phyloP scores from a whole-genome alignment of 2,113 vertebrate genomes.

The Meriones unguiculatus region DNA sequence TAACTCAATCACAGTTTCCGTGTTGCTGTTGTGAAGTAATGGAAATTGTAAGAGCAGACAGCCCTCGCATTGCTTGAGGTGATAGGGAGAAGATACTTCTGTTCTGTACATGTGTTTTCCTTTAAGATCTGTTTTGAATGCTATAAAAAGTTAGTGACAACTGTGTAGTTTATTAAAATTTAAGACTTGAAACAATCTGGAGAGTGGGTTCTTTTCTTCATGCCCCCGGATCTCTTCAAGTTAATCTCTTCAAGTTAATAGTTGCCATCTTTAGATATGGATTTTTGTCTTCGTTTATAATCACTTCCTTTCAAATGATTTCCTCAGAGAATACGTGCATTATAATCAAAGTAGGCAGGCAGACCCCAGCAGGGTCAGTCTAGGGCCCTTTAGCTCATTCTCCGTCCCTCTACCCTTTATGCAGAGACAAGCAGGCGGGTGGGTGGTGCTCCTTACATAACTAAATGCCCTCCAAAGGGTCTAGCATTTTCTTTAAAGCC shows the following conservation, averaged over 20 bases:
- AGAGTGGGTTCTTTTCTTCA: neutral
- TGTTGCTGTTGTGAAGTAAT: conserved; percentile 37
- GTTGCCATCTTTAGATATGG: neutral
- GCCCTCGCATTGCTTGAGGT: conserved; percentile 28
- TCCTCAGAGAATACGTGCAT: neutral
- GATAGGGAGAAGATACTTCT: conserved; percentile 32
- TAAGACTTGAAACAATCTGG: conserved; percentile 24
- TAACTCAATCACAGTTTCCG: conserved; percentile 51
- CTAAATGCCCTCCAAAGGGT: neutral
- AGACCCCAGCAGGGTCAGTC: neutral
- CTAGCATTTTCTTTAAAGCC: conserved; percentile 11
- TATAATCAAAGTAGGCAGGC: neutral
- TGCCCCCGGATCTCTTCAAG: conserved; percentile 12
- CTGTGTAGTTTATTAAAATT: conserved; percentile 50
- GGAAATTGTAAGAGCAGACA: conserved; percentile 13
- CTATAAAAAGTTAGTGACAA: conserved; percentile 25
- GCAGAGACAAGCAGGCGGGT: neutral
- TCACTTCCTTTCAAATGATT: conserved; percentile 52
- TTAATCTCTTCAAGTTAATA: neutral
- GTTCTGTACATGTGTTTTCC: neutral
- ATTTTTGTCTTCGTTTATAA: conserved; percentile 50
- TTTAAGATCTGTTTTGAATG: conserved; percentile 52
- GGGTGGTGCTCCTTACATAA: neutral
- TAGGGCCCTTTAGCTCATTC: neutral
- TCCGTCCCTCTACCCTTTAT: neutral